Evolutionary conservation across 1,140 invertebrate species (phyloP).

Genomic region (Microvelia longipes): DNA sequence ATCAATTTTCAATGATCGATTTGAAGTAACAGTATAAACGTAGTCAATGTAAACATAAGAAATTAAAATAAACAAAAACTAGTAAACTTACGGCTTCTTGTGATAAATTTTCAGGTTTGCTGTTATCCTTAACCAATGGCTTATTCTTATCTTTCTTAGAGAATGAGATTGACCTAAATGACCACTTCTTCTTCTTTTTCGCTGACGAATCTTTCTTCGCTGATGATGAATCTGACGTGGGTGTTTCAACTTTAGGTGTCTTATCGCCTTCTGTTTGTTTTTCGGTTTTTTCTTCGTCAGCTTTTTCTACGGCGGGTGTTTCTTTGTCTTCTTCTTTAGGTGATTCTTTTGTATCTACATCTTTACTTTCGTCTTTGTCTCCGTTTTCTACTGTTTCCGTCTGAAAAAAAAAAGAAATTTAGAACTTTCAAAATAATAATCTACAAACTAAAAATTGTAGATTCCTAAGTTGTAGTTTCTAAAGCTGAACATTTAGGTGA

Average conservation of each 20-base stretch:
- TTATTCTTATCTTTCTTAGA: conserved; percentile 70
- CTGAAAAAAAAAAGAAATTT: conserved; percentile 28
- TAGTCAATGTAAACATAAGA: no score
- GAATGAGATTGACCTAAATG: conserved; percentile 67
- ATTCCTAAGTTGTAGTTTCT: no score
- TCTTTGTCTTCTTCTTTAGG: conserved; percentile 45
- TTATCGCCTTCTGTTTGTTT: conserved; percentile 10
- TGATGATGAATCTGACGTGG: conserved; percentile 43
- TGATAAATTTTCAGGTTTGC: conserved; percentile 6
- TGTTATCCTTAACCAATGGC: conserved; percentile 32
- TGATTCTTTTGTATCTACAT: conserved; percentile 33
- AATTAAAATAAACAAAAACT: no score
- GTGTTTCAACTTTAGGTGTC: conserved; percentile 18
- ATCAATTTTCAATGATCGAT: no score
- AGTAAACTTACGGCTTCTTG: neutral
- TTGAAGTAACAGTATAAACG: no score
- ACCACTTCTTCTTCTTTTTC: conserved; percentile 74
- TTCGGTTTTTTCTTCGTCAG: conserved; percentile 10
- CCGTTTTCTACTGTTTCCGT: conserved; percentile 26
- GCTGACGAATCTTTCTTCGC: conserved; percentile 50
- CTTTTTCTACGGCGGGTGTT: conserved; percentile 18
- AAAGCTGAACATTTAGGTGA: no score
- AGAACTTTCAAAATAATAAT: neutral
- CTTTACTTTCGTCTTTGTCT: conserved; percentile 36
- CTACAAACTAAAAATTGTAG: neutral